Conservation (phyloP, 2,113 vertebrate species). For the Salvator merianae region DNA sequence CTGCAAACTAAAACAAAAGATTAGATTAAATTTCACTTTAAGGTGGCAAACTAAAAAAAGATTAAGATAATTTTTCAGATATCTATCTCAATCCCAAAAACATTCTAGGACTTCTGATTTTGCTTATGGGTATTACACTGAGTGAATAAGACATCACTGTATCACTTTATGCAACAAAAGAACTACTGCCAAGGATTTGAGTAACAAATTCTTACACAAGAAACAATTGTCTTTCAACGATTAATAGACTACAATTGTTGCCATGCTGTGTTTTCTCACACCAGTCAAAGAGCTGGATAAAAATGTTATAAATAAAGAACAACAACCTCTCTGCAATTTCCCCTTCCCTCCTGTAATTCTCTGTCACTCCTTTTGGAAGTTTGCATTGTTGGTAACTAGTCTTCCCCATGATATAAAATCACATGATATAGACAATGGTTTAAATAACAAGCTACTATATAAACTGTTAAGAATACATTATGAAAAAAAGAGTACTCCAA, state of each 20-base stretch:
- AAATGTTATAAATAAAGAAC: no score
- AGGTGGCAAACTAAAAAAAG: not conserved
- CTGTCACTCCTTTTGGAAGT: not conserved
- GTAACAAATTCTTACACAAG: not conserved
- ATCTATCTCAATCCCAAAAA: not conserved
- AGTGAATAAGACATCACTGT: not conserved
- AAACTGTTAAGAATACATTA: no score
- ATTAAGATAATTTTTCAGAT: not conserved
- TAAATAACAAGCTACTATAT: not conserved
- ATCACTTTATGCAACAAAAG: not conserved
- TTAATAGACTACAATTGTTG: no score
- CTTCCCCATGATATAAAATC: not conserved
- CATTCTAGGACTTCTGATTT: not conserved
- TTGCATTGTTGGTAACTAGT: not conserved
- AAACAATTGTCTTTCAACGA: not conserved
- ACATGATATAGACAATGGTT: not conserved
- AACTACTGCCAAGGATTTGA: not conserved
- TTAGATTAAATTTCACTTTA: slow-evolving; percentile 25
- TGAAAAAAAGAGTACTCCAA: no score
- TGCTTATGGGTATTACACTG: not conserved
- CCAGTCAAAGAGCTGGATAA: no score
- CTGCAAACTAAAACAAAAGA: slow-evolving; percentile 85
- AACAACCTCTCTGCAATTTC: not conserved
- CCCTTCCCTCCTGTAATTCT: not conserved
- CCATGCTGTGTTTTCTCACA: no score